Evolutionary conservation across 2,888 invertebrate species (phyloP), one percentile per base, ranked within the genome.

Genomic region (Nymphalis urticae): DNA sequence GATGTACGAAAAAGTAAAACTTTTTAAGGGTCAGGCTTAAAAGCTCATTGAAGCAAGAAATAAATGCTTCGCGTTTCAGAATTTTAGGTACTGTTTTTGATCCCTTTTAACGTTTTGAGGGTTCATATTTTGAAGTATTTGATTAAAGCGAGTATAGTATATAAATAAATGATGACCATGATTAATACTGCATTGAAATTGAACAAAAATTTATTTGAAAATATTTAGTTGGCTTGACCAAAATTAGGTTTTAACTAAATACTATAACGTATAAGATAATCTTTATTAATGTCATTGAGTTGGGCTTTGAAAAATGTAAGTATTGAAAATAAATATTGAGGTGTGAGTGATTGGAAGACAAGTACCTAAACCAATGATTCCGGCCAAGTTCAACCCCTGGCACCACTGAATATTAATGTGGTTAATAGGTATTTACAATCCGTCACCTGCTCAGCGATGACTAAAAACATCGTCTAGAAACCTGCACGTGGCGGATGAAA

Each of bases 81-180:
- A 54, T 27, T 54, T 54, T 27, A 54, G 27, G 54, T 54, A 54
- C 54, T 27, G n/a, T 54, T 54, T 65, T 65, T 65, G 51, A 51
- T 65, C 65, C 51, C 60, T 59, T 60, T 19, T 59, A 27, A 60
- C 48, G 58, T 59, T 64, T 59, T 24, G 36, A 64, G 51, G 47
- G 65, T 51, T 60, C 65, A 60, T 21, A 21, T 21, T 60, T 65
- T 65, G 36, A 60, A 60, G 42, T 53, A 47, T 27, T 27, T 24
- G 24, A 60, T 42, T 42, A 59, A 42, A 51, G 58, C 50, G 51
- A 54, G 54, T 54, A 54, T 27, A 17, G 27, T n/a, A 17, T 54
- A 13, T 13, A 13, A 42, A 4, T 4, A 13, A 42, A 42, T 42
- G 42, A 42, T 42, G 13, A 42, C 2, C 0, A 42, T 42, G 2